Percentiles rank a stretch among this genome's conserved stretches.
phyloP scores from a whole-genome alignment of 2,888 invertebrate genomes.

The Trissolcus japonicus region DNA sequence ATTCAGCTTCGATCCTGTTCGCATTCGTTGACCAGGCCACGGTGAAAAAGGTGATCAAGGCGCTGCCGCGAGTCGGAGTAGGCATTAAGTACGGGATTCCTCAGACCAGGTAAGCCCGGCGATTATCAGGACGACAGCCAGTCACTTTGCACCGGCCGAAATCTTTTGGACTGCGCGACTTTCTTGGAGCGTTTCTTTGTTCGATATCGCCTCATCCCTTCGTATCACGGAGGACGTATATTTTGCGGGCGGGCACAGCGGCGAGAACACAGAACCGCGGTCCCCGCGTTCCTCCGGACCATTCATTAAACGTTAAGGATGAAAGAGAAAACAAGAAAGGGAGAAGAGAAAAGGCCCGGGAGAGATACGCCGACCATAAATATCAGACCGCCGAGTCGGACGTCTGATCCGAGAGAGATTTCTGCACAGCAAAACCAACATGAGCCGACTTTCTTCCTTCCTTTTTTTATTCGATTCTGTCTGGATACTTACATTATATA shows the following conservation, averaged over 20 bases:
- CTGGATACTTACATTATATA: conserved; percentile 3
- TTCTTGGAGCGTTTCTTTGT: conserved; percentile 68
- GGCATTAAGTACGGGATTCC: conserved; percentile 99
- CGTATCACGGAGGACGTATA: conserved; percentile 26
- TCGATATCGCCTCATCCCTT: conserved; percentile 36
- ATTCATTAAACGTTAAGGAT: conserved; percentile 72
- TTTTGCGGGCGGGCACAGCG: conserved; percentile 41
- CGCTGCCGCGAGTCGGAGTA: conserved; percentile 96
- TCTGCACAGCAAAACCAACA: conserved; percentile 69
- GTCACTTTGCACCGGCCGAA: conserved; percentile 28
- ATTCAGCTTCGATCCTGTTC: conserved; percentile 97
- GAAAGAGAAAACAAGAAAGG: conserved; percentile 51
- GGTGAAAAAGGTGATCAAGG: conserved; percentile 98
- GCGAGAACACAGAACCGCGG: conserved; percentile 74
- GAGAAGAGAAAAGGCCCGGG: conserved; percentile 62
- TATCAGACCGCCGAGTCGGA: conserved; percentile 71
- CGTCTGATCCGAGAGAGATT: conserved; percentile 72
- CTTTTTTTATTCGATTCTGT: conserved; percentile 20
- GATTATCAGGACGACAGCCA: conserved; percentile 37
- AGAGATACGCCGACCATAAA: conserved; percentile 74
- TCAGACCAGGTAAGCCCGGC: conserved; percentile 88
- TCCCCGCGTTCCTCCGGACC: conserved; percentile 70
- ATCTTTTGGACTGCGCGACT: conserved; percentile 59
- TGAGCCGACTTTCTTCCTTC: conserved; percentile 41
- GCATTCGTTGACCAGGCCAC: conserved; percentile 98